phyloP scores from a whole-genome alignment of 2,797 vertebrate genomes.

The Sitta carolinensis region DNA sequence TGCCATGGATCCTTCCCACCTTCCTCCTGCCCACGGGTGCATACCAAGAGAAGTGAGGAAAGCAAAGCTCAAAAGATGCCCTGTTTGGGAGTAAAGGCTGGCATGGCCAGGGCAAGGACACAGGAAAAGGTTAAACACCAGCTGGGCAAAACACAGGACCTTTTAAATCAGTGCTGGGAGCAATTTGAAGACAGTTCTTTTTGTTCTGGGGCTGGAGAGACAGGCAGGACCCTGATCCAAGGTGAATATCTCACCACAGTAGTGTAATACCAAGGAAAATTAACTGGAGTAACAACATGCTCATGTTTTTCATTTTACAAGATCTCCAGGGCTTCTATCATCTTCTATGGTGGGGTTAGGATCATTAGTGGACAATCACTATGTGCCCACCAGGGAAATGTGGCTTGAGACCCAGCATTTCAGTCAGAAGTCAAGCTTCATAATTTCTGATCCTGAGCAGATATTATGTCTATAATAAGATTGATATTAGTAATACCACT shows the following conservation, averaged over 20 bases:
- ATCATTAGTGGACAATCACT: rapidly evolving
- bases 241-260: not conserved
- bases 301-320: not conserved
- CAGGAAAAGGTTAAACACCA: not conserved
- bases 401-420: not conserved
- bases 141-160: not conserved
- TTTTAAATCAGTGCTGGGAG: not conserved
- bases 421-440: not conserved
- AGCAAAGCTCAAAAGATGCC: not conserved
- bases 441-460: not conserved
- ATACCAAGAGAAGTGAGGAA: slow-evolving; percentile 17
- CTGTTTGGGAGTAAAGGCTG: not conserved
- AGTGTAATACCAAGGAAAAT: not conserved
- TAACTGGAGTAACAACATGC: not conserved
- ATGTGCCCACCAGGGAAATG: not conserved
- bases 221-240: not conserved
- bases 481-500: slow-evolving; percentile 30
- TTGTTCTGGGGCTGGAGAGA: not conserved
- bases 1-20: slow-evolving; percentile 44
- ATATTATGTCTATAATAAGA: slow-evolving; percentile 20
- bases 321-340: not conserved
- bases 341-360: not conserved
- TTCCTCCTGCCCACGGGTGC: slow-evolving; percentile 12
- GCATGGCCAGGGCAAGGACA: not conserved
- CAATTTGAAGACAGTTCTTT: not conserved